phyloP scores from a whole-genome alignment of 2,797 vertebrate genomes.

The Natrix natrix region DNA sequence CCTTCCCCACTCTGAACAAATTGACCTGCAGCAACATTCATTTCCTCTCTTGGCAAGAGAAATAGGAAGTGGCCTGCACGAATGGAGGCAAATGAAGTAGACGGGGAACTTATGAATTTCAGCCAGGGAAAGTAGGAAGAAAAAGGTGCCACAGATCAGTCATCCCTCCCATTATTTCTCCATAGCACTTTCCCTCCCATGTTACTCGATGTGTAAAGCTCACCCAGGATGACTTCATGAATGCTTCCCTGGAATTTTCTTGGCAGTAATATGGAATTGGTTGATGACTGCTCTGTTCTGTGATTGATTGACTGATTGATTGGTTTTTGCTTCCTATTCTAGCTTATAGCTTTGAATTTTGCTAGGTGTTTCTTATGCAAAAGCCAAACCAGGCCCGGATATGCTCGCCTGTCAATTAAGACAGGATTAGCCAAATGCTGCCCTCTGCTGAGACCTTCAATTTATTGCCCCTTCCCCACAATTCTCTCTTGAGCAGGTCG shows the following conservation, averaged over 20 bases:
- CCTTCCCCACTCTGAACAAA: neutral
- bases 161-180: neutral
- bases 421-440: neutral
- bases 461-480: neutral
- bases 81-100: neutral
- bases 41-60: neutral
- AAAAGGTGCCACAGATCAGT: neutral
- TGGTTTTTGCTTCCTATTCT: neutral
- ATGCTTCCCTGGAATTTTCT: neutral
- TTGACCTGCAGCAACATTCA: neutral
- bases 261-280: neutral
- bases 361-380: neutral
- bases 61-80: neutral
- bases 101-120: neutral
- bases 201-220: neutral
- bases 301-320: neutral
- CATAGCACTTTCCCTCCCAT: neutral
- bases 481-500: neutral
- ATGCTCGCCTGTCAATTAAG: neutral
- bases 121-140: neutral
- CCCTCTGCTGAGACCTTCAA: neutral
- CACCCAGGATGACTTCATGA: neutral
- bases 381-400: neutral
- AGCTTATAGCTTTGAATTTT: neutral
- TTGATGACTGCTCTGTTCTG: neutral